These are phyloP conservation scores for Drosophila pseudotalamancana DNA, from an alignment of 2,888 invertebrate genomes.

Conservation along the genomic window DNA sequence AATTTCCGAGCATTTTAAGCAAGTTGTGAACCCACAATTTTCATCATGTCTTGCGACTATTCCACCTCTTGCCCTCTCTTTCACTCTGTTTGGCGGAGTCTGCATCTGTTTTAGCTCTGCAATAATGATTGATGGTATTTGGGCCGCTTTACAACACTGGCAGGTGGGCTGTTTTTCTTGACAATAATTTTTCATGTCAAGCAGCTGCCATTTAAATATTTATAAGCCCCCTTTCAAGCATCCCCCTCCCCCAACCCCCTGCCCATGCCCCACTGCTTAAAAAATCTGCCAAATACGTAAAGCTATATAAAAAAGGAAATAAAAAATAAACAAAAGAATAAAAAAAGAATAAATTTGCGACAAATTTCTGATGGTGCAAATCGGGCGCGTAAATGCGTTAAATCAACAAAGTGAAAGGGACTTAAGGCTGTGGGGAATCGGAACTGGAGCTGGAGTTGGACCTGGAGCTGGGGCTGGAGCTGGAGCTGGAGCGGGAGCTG, in stretches of 20 bases:
- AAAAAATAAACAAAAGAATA: constrained; percentile 3
- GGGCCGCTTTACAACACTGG: constrained; percentile 6
- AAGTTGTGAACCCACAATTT: constrained; percentile 34
- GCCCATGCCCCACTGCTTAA: not conserved
- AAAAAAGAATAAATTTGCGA: constrained; percentile 31
- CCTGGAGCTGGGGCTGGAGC: not conserved
- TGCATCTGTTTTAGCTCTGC: constrained; percentile 30
- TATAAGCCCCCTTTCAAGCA: too few species aligned
- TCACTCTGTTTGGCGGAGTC: not conserved
- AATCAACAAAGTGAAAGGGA: constrained; percentile 41
- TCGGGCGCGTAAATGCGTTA: constrained; percentile 57
- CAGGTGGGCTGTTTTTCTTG: constrained; percentile 44
- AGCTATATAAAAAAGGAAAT: constrained; percentile 29
- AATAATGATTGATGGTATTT: constrained; percentile 50
- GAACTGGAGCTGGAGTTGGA: not conserved
- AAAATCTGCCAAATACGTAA: constrained; percentile 44
- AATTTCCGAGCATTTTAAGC: constrained; percentile 28
- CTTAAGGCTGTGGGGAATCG: not conserved
- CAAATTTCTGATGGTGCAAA: constrained; percentile 50
- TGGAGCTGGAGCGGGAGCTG: not conserved
- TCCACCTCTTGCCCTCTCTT: not conserved
- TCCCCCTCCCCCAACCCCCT: not conserved
- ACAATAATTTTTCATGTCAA: constrained; percentile 56
- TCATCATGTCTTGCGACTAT: constrained; percentile 5
- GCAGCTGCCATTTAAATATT: constrained; percentile 65